Evolutionary conservation across 2,113 vertebrate genomes (phyloP).

Genomic region (Nothocercus nigrocapillus): DNA sequence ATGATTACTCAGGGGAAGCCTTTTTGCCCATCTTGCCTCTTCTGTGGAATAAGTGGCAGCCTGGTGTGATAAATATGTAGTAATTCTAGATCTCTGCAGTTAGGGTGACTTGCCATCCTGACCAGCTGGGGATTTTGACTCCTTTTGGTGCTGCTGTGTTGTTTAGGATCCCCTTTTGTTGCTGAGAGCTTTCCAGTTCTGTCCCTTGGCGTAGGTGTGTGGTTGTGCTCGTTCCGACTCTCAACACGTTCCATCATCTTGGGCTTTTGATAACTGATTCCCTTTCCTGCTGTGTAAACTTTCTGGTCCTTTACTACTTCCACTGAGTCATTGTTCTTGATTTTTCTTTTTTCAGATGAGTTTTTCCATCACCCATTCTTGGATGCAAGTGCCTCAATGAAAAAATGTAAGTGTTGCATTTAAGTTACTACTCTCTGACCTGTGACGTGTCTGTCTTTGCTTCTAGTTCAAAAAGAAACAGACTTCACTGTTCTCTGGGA

Average conservation of each 20-base stretch:
- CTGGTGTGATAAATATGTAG: background rate
- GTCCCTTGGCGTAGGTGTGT: accelerated
- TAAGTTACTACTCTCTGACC: slow-evolving; percentile 1
- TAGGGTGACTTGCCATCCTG: background rate
- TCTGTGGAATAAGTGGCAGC: background rate
- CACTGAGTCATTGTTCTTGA: background rate
- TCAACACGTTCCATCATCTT: accelerated
- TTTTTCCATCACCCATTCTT: slow-evolving; percentile 96
- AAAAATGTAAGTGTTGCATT: slow-evolving; percentile 87
- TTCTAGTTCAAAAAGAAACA: background rate
- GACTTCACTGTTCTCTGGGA: background rate
- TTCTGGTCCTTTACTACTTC: background rate
- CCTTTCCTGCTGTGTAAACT: background rate
- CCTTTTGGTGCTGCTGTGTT: background rate
- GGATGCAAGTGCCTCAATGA: slow-evolving; percentile 84
- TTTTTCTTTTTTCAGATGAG: slow-evolving; percentile 81
- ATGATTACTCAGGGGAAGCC: background rate
- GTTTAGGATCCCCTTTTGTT: background rate
- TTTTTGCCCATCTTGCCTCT: background rate
- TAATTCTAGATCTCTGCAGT: background rate
- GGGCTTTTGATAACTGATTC: background rate
- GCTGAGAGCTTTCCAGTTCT: background rate
- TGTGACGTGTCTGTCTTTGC: background rate
- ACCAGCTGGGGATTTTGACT: background rate
- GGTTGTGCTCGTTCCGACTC: accelerated